phyloP scores from a whole-genome alignment of 2,113 vertebrate species.

The Aphelocoma coerulescens region DNA sequence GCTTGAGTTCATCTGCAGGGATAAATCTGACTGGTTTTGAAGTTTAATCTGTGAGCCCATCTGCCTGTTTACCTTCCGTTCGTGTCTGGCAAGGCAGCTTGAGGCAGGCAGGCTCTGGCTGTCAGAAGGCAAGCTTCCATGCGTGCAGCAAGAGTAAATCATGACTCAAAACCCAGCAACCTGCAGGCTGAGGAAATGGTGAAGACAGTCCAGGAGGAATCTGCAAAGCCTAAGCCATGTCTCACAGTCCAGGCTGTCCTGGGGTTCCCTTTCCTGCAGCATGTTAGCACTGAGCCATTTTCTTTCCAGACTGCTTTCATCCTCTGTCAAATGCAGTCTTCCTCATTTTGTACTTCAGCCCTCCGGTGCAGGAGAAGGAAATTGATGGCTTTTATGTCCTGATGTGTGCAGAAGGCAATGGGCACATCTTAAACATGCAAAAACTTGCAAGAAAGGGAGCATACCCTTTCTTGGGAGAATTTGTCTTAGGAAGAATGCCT shows the following conservation, averaged over 20 bases:
- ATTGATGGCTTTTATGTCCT: neutral
- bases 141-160: neutral
- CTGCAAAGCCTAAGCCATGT: neutral
- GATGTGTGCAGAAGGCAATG: neutral
- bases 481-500: neutral
- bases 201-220: neutral
- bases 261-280: neutral
- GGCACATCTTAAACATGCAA: neutral
- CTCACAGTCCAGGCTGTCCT: neutral
- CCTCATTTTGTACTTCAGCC: neutral
- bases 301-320: neutral
- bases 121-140: neutral
- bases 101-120: neutral
- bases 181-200: neutral
- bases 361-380: neutral
- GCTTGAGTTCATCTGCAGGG: neutral
- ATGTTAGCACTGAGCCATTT: neutral
- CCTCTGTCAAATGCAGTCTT: neutral
- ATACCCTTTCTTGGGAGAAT: neutral
- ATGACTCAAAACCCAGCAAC: neutral
- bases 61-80: neutral
- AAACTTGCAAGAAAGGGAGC: neutral
- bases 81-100: neutral
- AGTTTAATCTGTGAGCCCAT: neutral
- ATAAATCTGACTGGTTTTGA: neutral